Evolutionary conservation across 2,113 vertebrate species (phyloP), one percentile per base, ranked within the genome.

Genomic region (Bujurquina vittata): DNA sequence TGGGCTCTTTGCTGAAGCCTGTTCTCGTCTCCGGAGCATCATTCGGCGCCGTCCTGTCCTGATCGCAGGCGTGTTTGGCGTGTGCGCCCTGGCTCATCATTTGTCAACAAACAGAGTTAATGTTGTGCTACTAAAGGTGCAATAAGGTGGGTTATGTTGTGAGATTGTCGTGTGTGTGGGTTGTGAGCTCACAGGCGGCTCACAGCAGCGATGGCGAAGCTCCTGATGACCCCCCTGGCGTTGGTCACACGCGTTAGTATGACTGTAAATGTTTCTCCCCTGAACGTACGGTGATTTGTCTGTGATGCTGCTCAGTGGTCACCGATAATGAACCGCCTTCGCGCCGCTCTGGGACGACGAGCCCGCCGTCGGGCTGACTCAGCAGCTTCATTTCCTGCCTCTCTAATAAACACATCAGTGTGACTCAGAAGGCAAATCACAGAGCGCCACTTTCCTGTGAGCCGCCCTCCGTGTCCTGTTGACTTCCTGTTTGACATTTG

Each of bases 371-470:
- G 0, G 2, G 58, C 3, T 40, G 54, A 46, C 55, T 84, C 37
- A 59, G 56, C 65, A 67, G 43, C 40, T 63, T 75, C 1, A 5
- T 54, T 88, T 88, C 83, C 83, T 81, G 49, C 63, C 31, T 26
- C 58, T 59, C 74, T 76, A 76, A 76, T 76, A 76, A 76, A 59
- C 74, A 76, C 74, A 59, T 60, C 43, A 5, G 58, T 54, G 54
- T 56, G 82, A 88, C 59, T 81, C 82, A 81, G 86, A 79, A 81
- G 86, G 65, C 61, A 3, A 58, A 72, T 26, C 35, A 18, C 56
- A 1, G 4, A 31, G 46, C 65, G 0, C 15, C 29, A 10, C 37
- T 49, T 84, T 80, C 82, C 77, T 43, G 86, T 84, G 43, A 29
- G 46, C 67, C 18, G 10, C 8, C 22, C 69, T n/a, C 33, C 4